A percentile compares a stretch with the other conserved stretches of the same genome.
These are phyloP conservation scores for Eptatretus atami DNA, from an alignment of 2,797 vertebrate genomes.

Conservation along the genomic window DNA sequence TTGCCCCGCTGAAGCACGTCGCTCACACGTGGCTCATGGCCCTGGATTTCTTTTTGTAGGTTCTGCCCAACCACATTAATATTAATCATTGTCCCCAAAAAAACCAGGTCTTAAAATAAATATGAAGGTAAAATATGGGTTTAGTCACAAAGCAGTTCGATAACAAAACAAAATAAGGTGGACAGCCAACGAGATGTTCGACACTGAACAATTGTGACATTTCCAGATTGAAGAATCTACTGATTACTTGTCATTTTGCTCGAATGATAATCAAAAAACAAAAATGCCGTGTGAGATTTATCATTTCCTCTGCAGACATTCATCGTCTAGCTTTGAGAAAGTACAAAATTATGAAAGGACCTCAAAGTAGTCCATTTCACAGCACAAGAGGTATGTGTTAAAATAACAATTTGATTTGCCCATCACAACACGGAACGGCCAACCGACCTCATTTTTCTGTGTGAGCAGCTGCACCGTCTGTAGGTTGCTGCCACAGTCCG, in stretches of 20 bases:
- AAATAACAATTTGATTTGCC: too few species aligned
- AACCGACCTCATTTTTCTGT: conserved; percentile 61
- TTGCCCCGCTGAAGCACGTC: conserved; percentile 37
- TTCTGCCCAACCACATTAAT: conserved; percentile 18
- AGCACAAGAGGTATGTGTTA: too few species aligned
- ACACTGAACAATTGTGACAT: neutral
- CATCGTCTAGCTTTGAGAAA: too few species aligned
- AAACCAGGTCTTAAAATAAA: neutral
- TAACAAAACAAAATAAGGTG: fast-evolving
- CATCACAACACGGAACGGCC: too few species aligned
- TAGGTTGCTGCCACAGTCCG: conserved; percentile 45
- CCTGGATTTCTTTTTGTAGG: conserved; percentile 49
- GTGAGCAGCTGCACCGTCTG: conserved; percentile 47
- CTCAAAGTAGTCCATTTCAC: too few species aligned
- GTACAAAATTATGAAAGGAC: too few species aligned
- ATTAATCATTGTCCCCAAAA: neutral
- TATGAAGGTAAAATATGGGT: neutral
- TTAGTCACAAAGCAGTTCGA: neutral
- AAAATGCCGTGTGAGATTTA: too few species aligned
- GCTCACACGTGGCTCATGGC: conserved; percentile 42
- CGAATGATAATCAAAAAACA: too few species aligned
- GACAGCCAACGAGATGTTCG: neutral
- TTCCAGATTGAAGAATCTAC: too few species aligned
- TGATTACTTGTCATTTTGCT: too few species aligned
- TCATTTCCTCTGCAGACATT: too few species aligned